phyloP scores from a whole-genome alignment of 1,140 invertebrate species.

The Achroia grisella region DNA sequence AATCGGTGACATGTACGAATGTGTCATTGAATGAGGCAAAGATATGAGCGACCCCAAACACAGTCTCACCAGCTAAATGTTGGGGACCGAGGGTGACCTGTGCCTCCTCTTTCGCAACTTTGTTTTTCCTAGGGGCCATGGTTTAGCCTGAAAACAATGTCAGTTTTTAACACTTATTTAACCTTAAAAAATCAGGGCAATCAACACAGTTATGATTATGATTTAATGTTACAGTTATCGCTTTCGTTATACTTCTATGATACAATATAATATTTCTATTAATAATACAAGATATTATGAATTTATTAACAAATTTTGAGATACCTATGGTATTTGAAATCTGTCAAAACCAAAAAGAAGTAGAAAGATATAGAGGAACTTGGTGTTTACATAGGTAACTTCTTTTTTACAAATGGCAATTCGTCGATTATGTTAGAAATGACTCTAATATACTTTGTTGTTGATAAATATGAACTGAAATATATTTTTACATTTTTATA shows the following conservation, averaged over 20 bases:
- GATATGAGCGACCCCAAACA: conserved; percentile 99
- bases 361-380: conserved; percentile 11
- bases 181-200: conserved; percentile 57
- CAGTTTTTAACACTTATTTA: conserved; percentile 50
- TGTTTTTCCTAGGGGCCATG: conserved; percentile 99
- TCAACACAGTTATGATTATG: conserved; percentile 18
- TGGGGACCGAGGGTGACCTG: conserved; percentile 98
- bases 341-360: conserved; percentile 67
- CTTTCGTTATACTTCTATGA: neutral
- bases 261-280: neutral
- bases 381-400: too few species aligned
- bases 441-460: too few species aligned
- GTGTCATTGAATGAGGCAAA: conserved; percentile 99
- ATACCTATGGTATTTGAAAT: conserved; percentile 66
- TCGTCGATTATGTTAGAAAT: too few species aligned
- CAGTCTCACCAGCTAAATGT: conserved; percentile 96
- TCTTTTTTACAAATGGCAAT: too few species aligned
- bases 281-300: neutral
- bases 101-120: conserved; percentile 96
- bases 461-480: too few species aligned
- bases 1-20: conserved; percentile 99
- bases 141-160: conserved; percentile 63
- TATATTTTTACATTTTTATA: too few species aligned
- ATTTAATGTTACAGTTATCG: neutral
- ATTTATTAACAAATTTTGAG: conserved; percentile 19